phyloP scores from a whole-genome alignment of 2,797 vertebrate genomes.

The Rhynchotus rufescens region DNA sequence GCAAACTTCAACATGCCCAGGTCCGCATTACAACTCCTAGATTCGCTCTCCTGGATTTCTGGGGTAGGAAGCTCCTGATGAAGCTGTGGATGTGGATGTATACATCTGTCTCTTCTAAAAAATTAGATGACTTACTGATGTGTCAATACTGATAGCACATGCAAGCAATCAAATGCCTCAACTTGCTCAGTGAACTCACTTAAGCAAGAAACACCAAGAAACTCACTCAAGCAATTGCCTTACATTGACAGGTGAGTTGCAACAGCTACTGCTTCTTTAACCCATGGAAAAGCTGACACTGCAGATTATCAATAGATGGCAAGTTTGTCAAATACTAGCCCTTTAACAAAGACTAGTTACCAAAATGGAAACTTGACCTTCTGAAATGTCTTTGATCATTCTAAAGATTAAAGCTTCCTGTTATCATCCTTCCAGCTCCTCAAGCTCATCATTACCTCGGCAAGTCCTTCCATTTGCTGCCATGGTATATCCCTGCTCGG shows the following conservation, averaged over 20 bases:
- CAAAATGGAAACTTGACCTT: neutral
- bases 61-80: neutral
- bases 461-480: slow-evolving; percentile 90
- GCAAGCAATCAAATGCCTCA: neutral
- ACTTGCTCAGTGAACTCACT: neutral
- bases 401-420: neutral
- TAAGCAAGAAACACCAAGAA: neutral
- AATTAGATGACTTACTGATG: neutral
- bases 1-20: neutral
- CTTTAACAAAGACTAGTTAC: neutral
- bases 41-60: neutral
- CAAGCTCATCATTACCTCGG: slow-evolving; percentile 81
- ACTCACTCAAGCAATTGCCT: neutral
- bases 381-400: neutral
- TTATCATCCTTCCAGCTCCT: neutral
- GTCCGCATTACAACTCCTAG: neutral
- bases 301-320: neutral
- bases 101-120: neutral
- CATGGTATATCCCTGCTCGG: slow-evolving; percentile 88
- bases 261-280: neutral
- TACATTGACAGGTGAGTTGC: neutral
- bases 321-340: neutral
- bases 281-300: neutral
- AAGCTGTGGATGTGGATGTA: neutral
- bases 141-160: neutral